Percentiles rank a stretch among this genome's conserved stretches.
Conservation (phyloP, 2,888 invertebrate genomes). For the Acrobasis repandana region DNA sequence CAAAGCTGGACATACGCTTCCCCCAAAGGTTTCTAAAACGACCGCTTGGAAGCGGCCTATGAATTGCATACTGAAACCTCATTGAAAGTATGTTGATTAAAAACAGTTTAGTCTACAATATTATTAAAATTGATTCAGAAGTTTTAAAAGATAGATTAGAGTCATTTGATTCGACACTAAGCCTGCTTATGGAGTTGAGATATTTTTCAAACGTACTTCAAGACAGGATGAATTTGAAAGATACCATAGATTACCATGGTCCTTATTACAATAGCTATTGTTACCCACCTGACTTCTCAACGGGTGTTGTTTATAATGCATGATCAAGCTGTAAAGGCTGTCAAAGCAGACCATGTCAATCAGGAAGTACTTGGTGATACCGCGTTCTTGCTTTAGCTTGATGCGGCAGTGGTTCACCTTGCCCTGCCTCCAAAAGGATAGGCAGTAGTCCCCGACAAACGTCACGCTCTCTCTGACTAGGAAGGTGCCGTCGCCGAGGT, state of each 20-base stretch:
- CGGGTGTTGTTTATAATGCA: constrained; percentile 93
- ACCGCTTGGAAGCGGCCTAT: too few species aligned
- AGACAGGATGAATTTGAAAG: too few species aligned
- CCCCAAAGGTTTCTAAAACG: too few species aligned
- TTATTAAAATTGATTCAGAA: too few species aligned
- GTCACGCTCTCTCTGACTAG: constrained; percentile 97
- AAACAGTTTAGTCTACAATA: too few species aligned
- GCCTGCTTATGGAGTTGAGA: too few species aligned
- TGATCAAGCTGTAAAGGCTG: constrained; percentile 94
- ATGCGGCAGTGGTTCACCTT: constrained; percentile 97
- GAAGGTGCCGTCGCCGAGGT: constrained; percentile 95
- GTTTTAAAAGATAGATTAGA: too few species aligned
- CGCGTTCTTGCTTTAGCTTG: constrained; percentile 93
- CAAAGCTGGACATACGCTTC: too few species aligned
- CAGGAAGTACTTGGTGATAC: constrained; percentile 94
- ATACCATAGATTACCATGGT: background rate
- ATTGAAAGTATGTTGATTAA: background rate
- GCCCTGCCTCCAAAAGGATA: constrained; percentile 96
- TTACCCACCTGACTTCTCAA: constrained; percentile 88
- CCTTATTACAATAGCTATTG: background rate
- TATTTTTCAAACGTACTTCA: too few species aligned
- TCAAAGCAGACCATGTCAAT: constrained; percentile 95
- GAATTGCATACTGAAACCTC: too few species aligned
- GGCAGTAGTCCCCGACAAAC: constrained; percentile 97
- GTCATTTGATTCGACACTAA: too few species aligned